Evolutionary conservation across 2,113 vertebrate genomes (phyloP).

Genomic region (Etia nguti): DNA sequence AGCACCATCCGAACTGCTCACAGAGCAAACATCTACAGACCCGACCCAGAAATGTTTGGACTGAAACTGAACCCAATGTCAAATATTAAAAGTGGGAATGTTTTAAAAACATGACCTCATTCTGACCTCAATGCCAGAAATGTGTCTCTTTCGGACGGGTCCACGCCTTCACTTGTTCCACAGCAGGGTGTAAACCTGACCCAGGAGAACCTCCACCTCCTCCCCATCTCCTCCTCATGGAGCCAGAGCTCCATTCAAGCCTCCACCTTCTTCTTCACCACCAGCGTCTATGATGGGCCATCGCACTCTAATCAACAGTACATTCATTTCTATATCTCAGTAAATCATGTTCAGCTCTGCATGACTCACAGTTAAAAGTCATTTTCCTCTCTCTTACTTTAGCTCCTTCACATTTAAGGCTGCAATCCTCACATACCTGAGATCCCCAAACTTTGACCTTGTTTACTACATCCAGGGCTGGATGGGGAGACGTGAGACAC

Average conservation of each 20-base stretch:
- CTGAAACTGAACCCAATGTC: not conserved
- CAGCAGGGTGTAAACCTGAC: too few species aligned
- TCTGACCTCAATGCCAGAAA: not conserved
- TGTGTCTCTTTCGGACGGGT: too few species aligned
- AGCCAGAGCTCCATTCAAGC: too few species aligned
- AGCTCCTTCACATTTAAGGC: too few species aligned
- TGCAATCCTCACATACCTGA: too few species aligned
- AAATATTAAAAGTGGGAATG: not conserved
- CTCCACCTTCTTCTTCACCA: too few species aligned
- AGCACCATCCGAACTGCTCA: not conserved
- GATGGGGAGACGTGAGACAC: too few species aligned
- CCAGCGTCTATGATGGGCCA: not conserved
- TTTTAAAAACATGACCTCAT: not conserved
- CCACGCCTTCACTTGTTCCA: too few species aligned
- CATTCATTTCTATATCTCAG: not conserved
- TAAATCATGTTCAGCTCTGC: not conserved
- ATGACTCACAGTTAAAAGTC: not conserved
- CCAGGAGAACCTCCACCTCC: too few species aligned
- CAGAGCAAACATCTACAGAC: not conserved
- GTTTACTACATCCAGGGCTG: too few species aligned
- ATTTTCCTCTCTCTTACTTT: not conserved
- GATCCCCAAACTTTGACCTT: too few species aligned
- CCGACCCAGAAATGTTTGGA: not conserved
- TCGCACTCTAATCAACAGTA: fast-evolving
- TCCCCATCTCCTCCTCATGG: too few species aligned